Percentiles rank a stretch among this genome's conserved stretches.
These are phyloP conservation scores for Zapornia atra DNA, from an alignment of 2,113 vertebrate genomes.

Conservation along the genomic window DNA sequence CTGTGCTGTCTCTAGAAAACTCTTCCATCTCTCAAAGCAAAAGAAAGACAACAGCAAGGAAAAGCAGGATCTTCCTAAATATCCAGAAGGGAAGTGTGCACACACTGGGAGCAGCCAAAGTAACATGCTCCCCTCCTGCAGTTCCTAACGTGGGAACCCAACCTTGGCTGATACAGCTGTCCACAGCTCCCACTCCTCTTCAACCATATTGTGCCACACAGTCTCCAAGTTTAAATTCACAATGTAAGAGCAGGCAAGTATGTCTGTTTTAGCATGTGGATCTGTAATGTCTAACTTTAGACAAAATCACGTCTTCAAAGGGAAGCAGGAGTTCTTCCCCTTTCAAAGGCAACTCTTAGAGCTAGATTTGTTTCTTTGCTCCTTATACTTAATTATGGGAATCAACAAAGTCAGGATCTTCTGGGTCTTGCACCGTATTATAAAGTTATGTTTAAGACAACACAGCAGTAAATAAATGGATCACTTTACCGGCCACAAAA, in stretches of 20 bases:
- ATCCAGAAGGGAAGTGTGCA: background rate
- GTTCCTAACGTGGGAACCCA: background rate
- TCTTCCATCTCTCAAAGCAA: background rate
- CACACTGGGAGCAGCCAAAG: background rate
- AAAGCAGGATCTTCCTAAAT: background rate
- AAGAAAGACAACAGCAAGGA: background rate
- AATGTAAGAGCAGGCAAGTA: background rate
- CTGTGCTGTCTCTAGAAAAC: background rate
- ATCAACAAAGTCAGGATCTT: background rate
- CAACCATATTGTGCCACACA: background rate
- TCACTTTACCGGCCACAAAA: slow-evolving; percentile 89
- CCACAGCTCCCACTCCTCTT: background rate
- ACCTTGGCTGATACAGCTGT: background rate
- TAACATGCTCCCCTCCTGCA: background rate
- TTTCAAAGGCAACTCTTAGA: background rate
- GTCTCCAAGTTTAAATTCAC: background rate
- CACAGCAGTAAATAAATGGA: background rate
- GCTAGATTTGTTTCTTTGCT: background rate
- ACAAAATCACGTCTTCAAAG: background rate
- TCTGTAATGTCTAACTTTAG: background rate
- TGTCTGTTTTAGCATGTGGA: background rate
- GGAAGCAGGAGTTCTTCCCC: background rate
- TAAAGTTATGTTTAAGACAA: background rate
- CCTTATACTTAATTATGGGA: background rate
- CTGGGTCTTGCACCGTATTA: background rate